Conservation (phyloP, 2,113 vertebrate genomes). For the Lagopus muta region DNA sequence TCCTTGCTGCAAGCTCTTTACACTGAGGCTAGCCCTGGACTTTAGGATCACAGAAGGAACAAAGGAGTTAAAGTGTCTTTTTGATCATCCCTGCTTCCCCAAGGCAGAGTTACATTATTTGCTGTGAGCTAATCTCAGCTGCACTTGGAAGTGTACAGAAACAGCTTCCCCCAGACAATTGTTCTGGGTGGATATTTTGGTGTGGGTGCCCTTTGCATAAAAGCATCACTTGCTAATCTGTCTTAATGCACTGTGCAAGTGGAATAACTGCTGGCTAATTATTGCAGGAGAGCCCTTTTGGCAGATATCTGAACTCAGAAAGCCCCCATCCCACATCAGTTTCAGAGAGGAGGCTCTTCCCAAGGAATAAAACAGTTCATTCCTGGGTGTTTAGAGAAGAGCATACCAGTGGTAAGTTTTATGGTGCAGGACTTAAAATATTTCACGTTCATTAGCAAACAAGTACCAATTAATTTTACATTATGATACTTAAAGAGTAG, state of each 20-base stretch:
- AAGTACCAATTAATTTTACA: slow-evolving; percentile 52
- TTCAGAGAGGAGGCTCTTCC: slow-evolving; percentile 3
- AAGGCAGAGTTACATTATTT: neutral
- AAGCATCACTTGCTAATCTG: neutral
- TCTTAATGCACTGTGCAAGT: neutral
- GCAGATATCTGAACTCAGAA: neutral
- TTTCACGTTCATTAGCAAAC: slow-evolving; percentile 50
- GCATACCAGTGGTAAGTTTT: slow-evolving; percentile 31
- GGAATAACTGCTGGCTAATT: slow-evolving; percentile 1
- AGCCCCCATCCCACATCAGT: neutral
- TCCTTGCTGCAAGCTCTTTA: neutral
- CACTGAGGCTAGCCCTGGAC: neutral
- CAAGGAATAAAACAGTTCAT: neutral
- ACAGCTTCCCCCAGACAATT: neutral
- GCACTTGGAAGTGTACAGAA: slow-evolving; percentile 20
- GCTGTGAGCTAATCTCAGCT: neutral
- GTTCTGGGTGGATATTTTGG: neutral
- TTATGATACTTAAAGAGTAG: slow-evolving; percentile 29
- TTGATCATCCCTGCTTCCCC: neutral
- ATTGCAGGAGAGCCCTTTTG: neutral
- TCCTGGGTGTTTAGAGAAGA: slow-evolving; percentile 17
- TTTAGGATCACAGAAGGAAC: neutral
- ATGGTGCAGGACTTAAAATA: slow-evolving; percentile 34
- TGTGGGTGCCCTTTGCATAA: neutral
- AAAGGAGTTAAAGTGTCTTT: neutral